phyloP scores from a whole-genome alignment of 2,888 invertebrate genomes.

The Pseudanteris insignis region DNA sequence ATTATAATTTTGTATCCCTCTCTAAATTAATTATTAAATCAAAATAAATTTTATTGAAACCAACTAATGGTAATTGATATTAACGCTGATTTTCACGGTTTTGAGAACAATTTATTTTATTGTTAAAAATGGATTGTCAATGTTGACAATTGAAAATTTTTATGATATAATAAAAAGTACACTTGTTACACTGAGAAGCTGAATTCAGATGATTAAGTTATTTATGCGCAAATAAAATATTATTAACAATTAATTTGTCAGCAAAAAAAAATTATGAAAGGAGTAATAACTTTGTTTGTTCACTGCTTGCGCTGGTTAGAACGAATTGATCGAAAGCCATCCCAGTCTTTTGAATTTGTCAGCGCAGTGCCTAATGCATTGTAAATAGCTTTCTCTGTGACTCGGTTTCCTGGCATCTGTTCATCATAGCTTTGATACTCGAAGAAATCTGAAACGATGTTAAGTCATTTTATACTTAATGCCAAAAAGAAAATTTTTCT shows the following conservation, averaged over 20 bases:
- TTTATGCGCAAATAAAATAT: neutral
- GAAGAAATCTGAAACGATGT: constrained; percentile 30
- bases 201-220: constrained; percentile 2
- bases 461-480: neutral
- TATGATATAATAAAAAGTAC: constrained; percentile 15
- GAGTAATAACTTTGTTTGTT: neutral
- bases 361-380: constrained; percentile 32
- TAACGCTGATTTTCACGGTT: too few relatives aligned
- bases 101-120: too few relatives aligned
- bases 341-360: constrained; percentile 41
- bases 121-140: too few relatives aligned
- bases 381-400: constrained; percentile 35
- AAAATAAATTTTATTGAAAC: too few relatives aligned
- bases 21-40: too few relatives aligned
- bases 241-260: neutral
- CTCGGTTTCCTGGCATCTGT: constrained; percentile 22
- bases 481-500: too few relatives aligned
- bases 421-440: constrained; percentile 39
- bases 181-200: constrained; percentile 3
- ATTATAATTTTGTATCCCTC: too few relatives aligned
- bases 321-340: constrained; percentile 38
- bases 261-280: too few relatives aligned
- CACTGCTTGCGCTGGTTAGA: constrained; percentile 31
- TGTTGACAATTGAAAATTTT: neutral
- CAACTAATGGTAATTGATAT: too few relatives aligned